Conservation (phyloP, 2,113 vertebrate genomes). For the Dinomys branickii region DNA sequence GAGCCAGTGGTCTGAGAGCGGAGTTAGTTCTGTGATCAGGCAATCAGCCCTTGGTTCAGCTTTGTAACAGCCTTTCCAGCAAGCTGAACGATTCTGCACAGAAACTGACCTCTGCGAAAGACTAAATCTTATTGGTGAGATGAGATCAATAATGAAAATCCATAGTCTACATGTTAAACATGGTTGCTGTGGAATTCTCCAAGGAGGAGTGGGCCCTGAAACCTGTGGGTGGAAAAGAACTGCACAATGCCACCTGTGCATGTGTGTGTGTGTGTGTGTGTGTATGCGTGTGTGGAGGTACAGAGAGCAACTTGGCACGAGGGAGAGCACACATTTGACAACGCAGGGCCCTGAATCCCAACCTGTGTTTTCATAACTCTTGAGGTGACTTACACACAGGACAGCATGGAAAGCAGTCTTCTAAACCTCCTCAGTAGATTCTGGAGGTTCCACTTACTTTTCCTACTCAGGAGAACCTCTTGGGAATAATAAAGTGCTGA, state of each 20-base stretch:
- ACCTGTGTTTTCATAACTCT: not conserved
- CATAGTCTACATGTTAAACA: not conserved
- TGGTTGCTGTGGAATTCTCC: not conserved
- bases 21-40: not conserved
- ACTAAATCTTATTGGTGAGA: not conserved
- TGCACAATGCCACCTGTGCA: accelerated
- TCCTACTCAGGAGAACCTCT: not conserved
- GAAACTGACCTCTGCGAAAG: not conserved
- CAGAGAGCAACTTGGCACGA: accelerated
- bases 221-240: not conserved
- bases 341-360: accelerated
- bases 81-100: not conserved
- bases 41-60: not conserved
- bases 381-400: accelerated
- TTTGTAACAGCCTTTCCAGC: not conserved
- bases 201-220: not conserved
- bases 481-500: not conserved
- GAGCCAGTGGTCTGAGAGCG: accelerated
- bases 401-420: not conserved
- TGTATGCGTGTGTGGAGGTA: too few relatives aligned
- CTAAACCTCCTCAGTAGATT: too few relatives aligned
- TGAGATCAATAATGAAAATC: not conserved
- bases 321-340: accelerated
- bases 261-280: not conserved
- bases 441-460: not conserved